Conservation (phyloP, 2,797 vertebrate genomes). For the Coregonus suidteri region DNA sequence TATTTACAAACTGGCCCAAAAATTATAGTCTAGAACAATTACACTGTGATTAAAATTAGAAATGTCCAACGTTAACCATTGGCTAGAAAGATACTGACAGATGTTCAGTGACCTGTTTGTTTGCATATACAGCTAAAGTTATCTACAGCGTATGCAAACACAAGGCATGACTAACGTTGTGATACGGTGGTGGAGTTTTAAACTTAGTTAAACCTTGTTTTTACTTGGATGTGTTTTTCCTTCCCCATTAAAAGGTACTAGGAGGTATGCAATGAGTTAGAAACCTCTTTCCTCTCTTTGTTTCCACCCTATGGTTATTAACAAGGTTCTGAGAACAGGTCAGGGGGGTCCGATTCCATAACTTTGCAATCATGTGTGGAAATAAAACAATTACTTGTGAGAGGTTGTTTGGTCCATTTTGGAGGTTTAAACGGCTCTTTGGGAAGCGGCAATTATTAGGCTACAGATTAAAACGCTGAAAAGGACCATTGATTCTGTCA, state of each 20-base stretch:
- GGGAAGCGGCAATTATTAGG: slow-evolving; percentile 30
- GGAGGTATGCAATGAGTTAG: slow-evolving; percentile 29
- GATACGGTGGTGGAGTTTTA: slow-evolving; percentile 2
- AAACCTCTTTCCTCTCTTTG: slow-evolving; percentile 12
- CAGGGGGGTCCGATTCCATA: slow-evolving; percentile 24
- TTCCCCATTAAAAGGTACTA: slow-evolving; percentile 20
- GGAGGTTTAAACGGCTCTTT: slow-evolving; percentile 21
- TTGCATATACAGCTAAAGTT: neutral
- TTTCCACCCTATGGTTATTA: slow-evolving; percentile 22
- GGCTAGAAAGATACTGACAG: slow-evolving; percentile 64
- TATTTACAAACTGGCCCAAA: slow-evolving; percentile 63
- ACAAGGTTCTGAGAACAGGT: slow-evolving; percentile 21
- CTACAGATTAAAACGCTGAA: slow-evolving; percentile 22
- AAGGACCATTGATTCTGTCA: slow-evolving; percentile 19
- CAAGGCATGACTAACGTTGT: neutral
- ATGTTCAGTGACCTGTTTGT: slow-evolving; percentile 49
- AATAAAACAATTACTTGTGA: slow-evolving; percentile 26
- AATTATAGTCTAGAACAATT: slow-evolving; percentile 54
- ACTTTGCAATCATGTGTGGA: slow-evolving; percentile 28
- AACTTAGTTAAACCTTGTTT: neutral
- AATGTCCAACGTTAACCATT: slow-evolving; percentile 44
- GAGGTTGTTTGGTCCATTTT: slow-evolving; percentile 17
- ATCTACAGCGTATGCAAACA: neutral
- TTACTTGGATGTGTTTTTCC: slow-evolving; percentile 1
- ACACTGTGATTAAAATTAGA: slow-evolving; percentile 61